These are phyloP conservation scores for Arnoldichthys spilopterus DNA, from an alignment of 2,797 vertebrate genomes.

Conservation along the genomic window DNA sequence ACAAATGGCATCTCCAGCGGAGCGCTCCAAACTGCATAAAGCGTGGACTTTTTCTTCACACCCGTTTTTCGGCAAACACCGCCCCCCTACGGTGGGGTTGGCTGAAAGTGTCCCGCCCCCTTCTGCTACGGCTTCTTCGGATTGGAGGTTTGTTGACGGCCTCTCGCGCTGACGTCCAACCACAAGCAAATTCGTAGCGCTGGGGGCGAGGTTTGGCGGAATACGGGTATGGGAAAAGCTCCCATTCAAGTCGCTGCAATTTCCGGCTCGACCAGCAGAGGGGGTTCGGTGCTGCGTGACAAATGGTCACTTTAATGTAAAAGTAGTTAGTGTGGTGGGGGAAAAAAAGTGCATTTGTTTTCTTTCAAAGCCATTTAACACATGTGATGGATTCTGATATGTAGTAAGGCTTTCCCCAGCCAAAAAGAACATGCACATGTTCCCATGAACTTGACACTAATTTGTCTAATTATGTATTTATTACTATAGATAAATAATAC, in stretches of 20 bases:
- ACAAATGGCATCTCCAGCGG: constrained; percentile 10
- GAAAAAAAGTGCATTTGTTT: background rate
- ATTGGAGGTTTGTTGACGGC: background rate
- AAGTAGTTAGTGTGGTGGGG: background rate
- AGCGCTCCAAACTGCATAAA: constrained; percentile 10
- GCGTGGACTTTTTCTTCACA: background rate
- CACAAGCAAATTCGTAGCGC: background rate
- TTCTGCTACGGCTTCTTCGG: background rate
- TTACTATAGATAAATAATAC: background rate
- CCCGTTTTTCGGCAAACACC: background rate
- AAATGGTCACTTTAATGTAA: background rate
- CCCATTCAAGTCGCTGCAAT: background rate
- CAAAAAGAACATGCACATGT: background rate
- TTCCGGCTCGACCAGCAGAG: background rate
- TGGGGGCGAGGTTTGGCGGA: background rate
- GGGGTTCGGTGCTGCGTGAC: background rate
- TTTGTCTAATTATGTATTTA: background rate
- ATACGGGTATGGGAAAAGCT: background rate
- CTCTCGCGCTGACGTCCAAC: background rate
- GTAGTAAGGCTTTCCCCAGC: background rate
- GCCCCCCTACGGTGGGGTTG: background rate
- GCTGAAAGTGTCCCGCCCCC: background rate
- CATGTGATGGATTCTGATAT: background rate
- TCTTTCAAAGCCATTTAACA: background rate
- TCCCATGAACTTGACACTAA: background rate